Evolutionary conservation across 2,797 vertebrate species (phyloP), one percentile per base, ranked within the genome.

Genomic region (Austrolebias charrua): DNA sequence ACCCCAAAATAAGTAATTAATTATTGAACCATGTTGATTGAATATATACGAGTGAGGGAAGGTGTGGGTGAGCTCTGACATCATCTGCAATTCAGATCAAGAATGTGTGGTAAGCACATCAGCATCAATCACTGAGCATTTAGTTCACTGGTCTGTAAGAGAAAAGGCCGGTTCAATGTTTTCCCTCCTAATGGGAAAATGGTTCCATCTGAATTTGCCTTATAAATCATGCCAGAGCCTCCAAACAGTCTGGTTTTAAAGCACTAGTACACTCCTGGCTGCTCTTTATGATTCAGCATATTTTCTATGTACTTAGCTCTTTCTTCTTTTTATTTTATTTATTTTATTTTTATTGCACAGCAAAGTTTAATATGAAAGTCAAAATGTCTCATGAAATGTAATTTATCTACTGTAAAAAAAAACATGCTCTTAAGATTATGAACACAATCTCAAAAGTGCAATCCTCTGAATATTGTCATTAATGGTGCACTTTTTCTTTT

Each of bases 141-240:
- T 85, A 82, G 83, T 79, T 80, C 83, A 75, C 66, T 56, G 66
- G 73, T 73, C 80, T 81, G 73, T 72, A 59, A 78, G 75, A 75
- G 70, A 83, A 72, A 75, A 78, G 74, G 83, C 58, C 59, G 82
- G 44, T 82, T 86, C 77, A 47, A 66, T 79, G 80, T 84, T 88
- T 84, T 78, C 52, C 55, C 73, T 63, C 71, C 69, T 91, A 87
- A 91, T 89, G 86, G 88, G 84, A 84, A 88, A 87, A 90, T 69
- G 73, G 76, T 87, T 85, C 80, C 80, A 55, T 82, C 70, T 72
- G 84, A 89, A 87, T 88, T 83, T 76, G 60, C 69, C 69, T 82
- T 84, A 84, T 90, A 87, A 85, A 88, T 88, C 87, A 88, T 67
- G 68, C 82, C 72, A 74, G 33, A 49, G 71, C 76, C 76, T 60